Evolutionary conservation across 2,888 invertebrate genomes (phyloP).

Genomic region (Ctena decussata): DNA sequence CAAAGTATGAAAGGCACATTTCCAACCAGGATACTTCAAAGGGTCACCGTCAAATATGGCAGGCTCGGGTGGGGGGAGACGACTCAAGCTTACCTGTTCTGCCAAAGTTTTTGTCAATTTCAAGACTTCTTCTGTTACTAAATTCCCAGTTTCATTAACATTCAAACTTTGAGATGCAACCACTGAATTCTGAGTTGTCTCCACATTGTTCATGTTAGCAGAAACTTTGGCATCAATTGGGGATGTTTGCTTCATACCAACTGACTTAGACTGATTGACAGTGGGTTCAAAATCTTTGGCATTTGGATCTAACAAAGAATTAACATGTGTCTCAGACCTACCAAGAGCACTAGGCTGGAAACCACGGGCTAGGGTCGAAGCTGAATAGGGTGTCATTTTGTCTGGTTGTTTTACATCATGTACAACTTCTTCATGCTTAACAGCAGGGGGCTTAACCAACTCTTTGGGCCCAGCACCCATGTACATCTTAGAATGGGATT

Average conservation of each 20-base stretch:
- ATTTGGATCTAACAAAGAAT: neutral
- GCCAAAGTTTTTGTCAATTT: neutral
- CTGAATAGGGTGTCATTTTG: neutral
- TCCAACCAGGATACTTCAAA: constrained; percentile 41
- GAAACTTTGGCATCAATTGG: neutral
- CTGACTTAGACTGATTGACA: neutral
- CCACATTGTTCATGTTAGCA: neutral
- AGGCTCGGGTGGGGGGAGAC: constrained; percentile 49
- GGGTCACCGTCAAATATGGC: constrained; percentile 55
- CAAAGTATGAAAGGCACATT: constrained; percentile 40
- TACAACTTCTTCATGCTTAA: too few species aligned
- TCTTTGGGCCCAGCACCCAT: neutral
- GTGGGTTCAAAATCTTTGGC: neutral
- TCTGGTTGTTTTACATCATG: neutral
- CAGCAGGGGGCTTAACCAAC: neutral
- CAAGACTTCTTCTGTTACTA: neutral
- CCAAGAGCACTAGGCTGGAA: neutral
- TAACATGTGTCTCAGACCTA: neutral
- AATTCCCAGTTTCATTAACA: constrained; percentile 1
- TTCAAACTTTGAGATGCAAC: neutral
- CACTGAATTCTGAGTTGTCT: neutral
- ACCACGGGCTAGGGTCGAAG: neutral
- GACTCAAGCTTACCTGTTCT: constrained; percentile 14
- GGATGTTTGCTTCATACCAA: neutral
- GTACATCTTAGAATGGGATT: neutral